Evolutionary conservation across 2,797 vertebrate genomes (phyloP).

Genomic region (Pseudomugil gertrudae): DNA sequence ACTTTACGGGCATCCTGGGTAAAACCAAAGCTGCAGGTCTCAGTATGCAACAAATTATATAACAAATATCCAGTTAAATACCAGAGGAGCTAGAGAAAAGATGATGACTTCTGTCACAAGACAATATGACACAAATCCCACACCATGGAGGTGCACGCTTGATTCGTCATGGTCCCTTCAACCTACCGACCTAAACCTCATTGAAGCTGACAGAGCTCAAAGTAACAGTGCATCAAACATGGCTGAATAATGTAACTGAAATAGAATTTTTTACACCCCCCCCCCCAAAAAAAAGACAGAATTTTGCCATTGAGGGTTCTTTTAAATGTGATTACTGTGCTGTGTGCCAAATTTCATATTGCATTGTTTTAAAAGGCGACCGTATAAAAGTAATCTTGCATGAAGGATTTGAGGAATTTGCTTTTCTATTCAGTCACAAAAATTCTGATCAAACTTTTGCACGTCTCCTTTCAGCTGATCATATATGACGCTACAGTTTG

Average conservation of each 20-base stretch:
- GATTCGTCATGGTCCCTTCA: not conserved
- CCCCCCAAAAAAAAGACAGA: not conserved
- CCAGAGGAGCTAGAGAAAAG: not conserved
- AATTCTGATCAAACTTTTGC: not conserved
- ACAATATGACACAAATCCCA: not conserved
- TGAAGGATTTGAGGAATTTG: not conserved
- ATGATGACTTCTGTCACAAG: not conserved
- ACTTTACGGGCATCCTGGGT: not conserved
- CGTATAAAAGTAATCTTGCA: not conserved
- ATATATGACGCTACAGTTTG: not conserved
- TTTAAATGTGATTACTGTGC: not conserved
- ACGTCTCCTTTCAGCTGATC: conserved; percentile 7
- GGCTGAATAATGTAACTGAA: not conserved
- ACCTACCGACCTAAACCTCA: too few relatives aligned
- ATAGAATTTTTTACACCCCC: too few relatives aligned
- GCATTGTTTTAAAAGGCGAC: not conserved
- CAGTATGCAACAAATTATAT: not conserved
- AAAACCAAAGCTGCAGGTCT: not conserved
- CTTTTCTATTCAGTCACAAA: not conserved
- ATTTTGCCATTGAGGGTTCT: not conserved
- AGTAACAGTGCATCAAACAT: too few relatives aligned
- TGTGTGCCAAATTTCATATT: not conserved
- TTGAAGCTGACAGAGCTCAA: too few relatives aligned
- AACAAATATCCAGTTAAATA: too few relatives aligned
- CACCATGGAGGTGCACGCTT: not conserved